Conservation (phyloP, 2,888 invertebrate genomes). For the Latrodectus elegans region DNA sequence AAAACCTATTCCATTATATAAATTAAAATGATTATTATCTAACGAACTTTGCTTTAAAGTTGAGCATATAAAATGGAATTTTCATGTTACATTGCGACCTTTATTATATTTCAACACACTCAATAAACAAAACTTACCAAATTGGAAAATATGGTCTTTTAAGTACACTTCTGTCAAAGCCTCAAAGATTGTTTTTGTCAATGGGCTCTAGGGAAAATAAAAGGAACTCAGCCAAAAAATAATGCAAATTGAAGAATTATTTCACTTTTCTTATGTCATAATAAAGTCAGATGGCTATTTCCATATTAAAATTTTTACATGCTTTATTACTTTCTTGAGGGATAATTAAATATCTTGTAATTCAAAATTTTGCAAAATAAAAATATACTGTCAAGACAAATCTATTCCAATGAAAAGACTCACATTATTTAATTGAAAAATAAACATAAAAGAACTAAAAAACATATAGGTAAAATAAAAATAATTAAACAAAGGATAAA, state of each 20-base stretch:
- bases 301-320: not conserved
- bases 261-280: not conserved
- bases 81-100: not conserved
- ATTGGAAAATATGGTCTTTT: not conserved
- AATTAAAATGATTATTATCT: too few relatives aligned
- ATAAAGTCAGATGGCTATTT: not conserved
- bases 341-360: not conserved
- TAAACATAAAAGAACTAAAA: too few relatives aligned
- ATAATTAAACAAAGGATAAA: too few relatives aligned
- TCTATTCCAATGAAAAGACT: too few relatives aligned
- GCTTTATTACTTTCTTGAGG: not conserved
- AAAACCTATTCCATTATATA: too few relatives aligned
- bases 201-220: not conserved
- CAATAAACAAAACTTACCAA: not conserved
- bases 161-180: not conserved
- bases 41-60: too few relatives aligned
- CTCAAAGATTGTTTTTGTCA: not conserved
- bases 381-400: not conserved
- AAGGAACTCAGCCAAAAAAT: not conserved
- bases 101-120: not conserved
- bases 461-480: too few relatives aligned
- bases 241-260: not conserved
- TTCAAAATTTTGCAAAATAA: not conserved
- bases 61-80: too few relatives aligned
- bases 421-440: too few relatives aligned